These are phyloP conservation scores for Drosophila aldrichi DNA, from an alignment of 2,888 invertebrate genomes.

Conservation along the genomic window DNA sequence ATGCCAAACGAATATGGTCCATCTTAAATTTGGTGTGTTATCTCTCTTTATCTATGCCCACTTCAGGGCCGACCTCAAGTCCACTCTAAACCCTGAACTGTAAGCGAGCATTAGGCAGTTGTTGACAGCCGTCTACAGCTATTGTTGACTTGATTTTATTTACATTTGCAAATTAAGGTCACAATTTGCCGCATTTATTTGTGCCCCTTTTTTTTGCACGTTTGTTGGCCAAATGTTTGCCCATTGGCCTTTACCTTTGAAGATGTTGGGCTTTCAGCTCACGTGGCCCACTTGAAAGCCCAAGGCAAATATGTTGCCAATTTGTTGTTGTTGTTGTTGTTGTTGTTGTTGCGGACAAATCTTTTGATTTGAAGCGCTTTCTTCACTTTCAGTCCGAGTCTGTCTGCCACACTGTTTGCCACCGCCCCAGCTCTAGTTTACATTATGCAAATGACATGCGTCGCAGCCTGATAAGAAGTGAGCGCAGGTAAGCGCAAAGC, in stretches of 20 bases:
- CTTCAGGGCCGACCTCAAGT: no score
- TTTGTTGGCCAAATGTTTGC: slow-evolving; percentile 49
- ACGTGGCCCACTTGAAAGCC: slow-evolving; percentile 65
- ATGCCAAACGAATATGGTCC: background rate
- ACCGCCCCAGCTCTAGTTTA: slow-evolving; percentile 8
- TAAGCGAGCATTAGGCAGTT: background rate
- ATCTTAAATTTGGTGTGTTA: background rate
- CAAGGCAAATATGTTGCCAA: slow-evolving; percentile 76
- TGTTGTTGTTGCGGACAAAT: slow-evolving; percentile 47
- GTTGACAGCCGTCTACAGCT: background rate
- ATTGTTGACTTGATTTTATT: slow-evolving; percentile 51
- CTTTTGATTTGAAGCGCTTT: slow-evolving; percentile 71
- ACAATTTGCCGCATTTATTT: slow-evolving; percentile 70
- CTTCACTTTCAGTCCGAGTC: no score
- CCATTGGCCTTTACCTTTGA: slow-evolving; percentile 77
- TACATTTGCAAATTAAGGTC: slow-evolving; percentile 84
- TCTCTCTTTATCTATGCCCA: background rate
- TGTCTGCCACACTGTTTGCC: slow-evolving; percentile 17
- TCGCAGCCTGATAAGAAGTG: slow-evolving; percentile 52
- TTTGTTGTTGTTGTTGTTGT: slow-evolving; percentile 50
- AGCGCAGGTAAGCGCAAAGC: slow-evolving; percentile 57
- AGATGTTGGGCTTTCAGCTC: slow-evolving; percentile 73
- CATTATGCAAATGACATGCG: slow-evolving; percentile 68
- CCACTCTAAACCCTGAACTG: background rate
- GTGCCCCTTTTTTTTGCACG: slow-evolving; percentile 33